Conservation (phyloP, 2,113 vertebrate species). For the Phrynosoma blainvillii region DNA sequence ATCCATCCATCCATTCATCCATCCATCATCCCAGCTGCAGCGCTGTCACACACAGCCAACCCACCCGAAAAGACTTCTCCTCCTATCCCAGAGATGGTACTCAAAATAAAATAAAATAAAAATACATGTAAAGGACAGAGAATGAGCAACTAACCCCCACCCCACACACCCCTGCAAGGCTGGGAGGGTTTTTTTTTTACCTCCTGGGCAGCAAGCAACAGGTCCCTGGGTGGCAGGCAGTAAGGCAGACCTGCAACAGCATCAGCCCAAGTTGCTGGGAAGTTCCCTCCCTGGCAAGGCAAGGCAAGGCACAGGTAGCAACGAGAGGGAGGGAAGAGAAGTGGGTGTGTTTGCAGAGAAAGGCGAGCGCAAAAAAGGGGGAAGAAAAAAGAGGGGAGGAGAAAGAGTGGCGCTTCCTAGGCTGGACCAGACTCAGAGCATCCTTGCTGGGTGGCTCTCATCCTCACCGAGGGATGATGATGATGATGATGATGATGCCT, state of each 20-base stretch:
- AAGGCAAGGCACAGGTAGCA: background rate
- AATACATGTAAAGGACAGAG: too few relatives aligned
- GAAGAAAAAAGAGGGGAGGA: background rate
- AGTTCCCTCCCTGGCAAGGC: conserved; percentile 6
- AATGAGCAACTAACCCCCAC: too few relatives aligned
- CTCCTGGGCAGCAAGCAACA: conserved; percentile 23
- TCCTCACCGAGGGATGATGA: background rate
- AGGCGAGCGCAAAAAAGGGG: background rate
- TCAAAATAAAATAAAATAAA: too few relatives aligned
- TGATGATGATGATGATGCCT: too few relatives aligned
- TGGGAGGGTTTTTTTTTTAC: background rate
- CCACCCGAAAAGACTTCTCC: too few relatives aligned
- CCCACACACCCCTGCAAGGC: background rate
- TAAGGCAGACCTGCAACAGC: background rate
- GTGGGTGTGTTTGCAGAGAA: conserved; percentile 23
- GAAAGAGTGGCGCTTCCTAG: background rate
- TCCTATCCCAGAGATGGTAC: too few relatives aligned
- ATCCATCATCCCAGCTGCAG: conserved; percentile 61
- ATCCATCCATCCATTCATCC: conserved; percentile 52
- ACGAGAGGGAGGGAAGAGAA: background rate
- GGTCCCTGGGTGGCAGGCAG: background rate
- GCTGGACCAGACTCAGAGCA: background rate
- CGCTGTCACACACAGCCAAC: background rate
- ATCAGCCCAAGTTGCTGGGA: background rate
- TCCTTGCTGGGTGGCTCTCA: background rate